Base-by-base conservation (phyloP, 92 coral and sea anemone genomes). In the Nematostella vectensis region DNA sequence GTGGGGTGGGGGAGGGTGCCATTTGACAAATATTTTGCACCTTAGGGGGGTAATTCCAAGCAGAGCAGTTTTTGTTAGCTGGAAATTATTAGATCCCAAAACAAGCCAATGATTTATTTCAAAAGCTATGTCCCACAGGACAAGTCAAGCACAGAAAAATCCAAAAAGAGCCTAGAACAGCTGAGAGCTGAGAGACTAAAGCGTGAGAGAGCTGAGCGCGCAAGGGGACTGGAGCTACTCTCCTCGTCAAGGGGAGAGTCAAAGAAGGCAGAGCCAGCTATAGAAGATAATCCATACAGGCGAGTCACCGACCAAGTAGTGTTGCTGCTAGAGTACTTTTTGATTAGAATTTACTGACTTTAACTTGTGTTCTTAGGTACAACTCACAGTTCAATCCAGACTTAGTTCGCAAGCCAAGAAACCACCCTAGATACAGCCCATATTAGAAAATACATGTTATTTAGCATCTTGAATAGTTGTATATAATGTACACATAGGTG, bases 381-480 rank as follows among this genome's bases (percentile, higher is more conserved):
- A 81, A 85, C 22, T 91, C 98, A 21, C 98, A 91, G 68, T 91
- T 80, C 57, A 81, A 91, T 65, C 98, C 98, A 47, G 88, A 81
- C 50, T 61, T 91, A 17, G 98, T 68, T 18, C 74, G 89, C 40
- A 91, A 53, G 57, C 98, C 98, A 2, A 33, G 73, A 21, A 54
- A 59, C 40, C 71, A 70, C 24, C 71, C 50, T 11, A 63, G 98
- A 48, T 57, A 70, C 56, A 56, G 66, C 27, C 98, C 96, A 13
- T 87, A 74, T 63, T 87, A 69, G 52, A 33, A 6, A 15, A 33
- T 6, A 33, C 15, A 15, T 15, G 40, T 6, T 33, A 15, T 33
- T 33, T 11, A 4, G 8, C 15, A 6, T 6, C 40, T 15, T 6
- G n/a, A n/a, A n/a, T n/a, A n/a, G n/a, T 33, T 33, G 40, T 33